These are phyloP conservation scores for Endotricha flammealis DNA, from an alignment of 2,888 invertebrate species.

Conservation along the genomic window DNA sequence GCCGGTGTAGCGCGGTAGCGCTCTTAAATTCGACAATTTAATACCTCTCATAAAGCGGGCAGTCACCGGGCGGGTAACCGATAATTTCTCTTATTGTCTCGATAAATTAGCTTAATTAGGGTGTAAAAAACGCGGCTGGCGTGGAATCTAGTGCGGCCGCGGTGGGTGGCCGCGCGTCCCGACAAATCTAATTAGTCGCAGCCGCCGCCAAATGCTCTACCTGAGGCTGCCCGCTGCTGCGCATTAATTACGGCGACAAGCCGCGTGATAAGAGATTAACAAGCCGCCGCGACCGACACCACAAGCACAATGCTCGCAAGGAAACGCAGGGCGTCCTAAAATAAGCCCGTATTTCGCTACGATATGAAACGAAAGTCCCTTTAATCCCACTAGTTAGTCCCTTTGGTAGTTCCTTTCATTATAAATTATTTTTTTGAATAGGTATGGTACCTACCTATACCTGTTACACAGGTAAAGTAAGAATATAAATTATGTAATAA, in stretches of 20 bases:
- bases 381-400: no score
- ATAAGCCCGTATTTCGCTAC: no score
- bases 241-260: conserved; percentile 12
- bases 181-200: conserved; percentile 28
- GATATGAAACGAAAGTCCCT: no score
- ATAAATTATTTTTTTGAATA: no score
- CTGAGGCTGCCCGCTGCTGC: conserved; percentile 15
- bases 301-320: no score
- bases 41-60: conserved; percentile 68
- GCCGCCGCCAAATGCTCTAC: conserved; percentile 13
- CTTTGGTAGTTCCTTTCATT: no score
- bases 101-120: conserved; percentile 77
- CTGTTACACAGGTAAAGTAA: no score
- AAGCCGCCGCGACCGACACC: conserved; percentile 2
- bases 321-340: no score
- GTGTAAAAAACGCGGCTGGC: conserved; percentile 66
- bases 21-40: conserved; percentile 61
- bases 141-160: conserved; percentile 63
- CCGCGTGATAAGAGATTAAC: conserved; percentile 3
- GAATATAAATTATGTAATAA: no score
- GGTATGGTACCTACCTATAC: no score
- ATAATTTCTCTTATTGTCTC: conserved; percentile 73
- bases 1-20: conserved; percentile 71
- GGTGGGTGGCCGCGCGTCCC: conserved; percentile 55
- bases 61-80: conserved; percentile 41